Percentiles rank a stretch among this genome's conserved stretches.
Evolutionary conservation across 2,113 vertebrate species (phyloP).

Genomic region (Damaliscus lunatus): DNA sequence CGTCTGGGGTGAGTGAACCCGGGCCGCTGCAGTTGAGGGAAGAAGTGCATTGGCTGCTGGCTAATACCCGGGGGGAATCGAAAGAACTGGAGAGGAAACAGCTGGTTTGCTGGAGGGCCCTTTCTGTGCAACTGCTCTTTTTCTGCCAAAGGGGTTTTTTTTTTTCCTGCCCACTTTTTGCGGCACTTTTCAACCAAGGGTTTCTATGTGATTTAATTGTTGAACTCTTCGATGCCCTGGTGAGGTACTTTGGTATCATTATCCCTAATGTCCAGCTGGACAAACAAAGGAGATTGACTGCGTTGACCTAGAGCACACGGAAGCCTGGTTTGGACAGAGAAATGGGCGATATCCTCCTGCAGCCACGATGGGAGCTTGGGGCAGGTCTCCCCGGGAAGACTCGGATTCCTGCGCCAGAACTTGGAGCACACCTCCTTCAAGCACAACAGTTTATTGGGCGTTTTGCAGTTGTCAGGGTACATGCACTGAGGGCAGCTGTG

Average conservation of each 20-base stretch:
- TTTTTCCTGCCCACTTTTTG: neutral
- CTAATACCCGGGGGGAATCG: accelerated
- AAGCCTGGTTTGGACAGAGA: neutral
- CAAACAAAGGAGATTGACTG: constrained; percentile 33
- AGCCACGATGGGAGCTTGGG: neutral
- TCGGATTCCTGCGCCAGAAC: neutral
- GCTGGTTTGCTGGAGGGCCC: neutral
- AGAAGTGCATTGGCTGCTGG: neutral
- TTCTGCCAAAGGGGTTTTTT: neutral
- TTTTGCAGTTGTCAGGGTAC: neutral
- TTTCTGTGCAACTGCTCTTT: neutral
- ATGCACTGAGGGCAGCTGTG: neutral
- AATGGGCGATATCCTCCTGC: neutral
- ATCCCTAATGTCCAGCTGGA: constrained; percentile 41
- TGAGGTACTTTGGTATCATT: neutral
- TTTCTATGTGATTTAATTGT: neutral
- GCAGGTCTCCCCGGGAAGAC: neutral
- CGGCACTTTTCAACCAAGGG: neutral
- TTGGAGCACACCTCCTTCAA: neutral
- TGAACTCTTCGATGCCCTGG: neutral
- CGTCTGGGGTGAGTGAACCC: accelerated
- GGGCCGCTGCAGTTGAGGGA: no score
- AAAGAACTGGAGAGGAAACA: neutral
- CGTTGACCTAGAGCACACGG: neutral
- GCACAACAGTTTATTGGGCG: accelerated